Evolutionary conservation across 53 echinoderm and acorn worm genomes (phyloP).

Genomic region (Henricia sp.): DNA sequence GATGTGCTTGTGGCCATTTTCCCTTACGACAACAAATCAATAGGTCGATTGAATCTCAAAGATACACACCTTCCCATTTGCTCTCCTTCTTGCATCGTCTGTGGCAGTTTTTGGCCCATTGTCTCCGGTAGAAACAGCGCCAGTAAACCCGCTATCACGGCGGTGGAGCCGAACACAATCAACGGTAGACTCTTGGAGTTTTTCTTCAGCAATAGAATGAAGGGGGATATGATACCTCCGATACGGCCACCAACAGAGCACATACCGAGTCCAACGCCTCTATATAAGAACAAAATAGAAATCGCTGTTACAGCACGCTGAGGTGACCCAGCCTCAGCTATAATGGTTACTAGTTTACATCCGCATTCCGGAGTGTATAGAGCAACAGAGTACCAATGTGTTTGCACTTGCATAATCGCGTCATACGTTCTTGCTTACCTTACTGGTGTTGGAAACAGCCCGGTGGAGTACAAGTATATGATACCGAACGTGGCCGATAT

Average conservation of each 20-base stretch:
- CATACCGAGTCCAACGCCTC: constrained; percentile 81
- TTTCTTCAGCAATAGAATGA: constrained; percentile 51
- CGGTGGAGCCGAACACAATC: constrained; percentile 62
- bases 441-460: constrained; percentile 68
- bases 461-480: constrained; percentile 65
- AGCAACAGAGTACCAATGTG: no score
- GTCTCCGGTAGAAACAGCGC: constrained; percentile 76
- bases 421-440: constrained; percentile 28
- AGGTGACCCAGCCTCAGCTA: no score
- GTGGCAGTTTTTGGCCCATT: constrained; percentile 68
- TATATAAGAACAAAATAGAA: constrained; percentile 28
- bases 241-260: constrained; percentile 78
- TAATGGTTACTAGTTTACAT: constrained; percentile 33
- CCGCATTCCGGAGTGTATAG: not conserved
- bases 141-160: constrained; percentile 68
- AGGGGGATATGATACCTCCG: constrained; percentile 79
- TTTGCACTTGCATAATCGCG: no score
- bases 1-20: no score
- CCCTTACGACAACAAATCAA: not conserved
- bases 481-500: constrained; percentile 67
- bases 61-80: constrained; percentile 64
- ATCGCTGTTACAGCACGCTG: no score
- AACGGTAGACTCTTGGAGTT: constrained; percentile 58
- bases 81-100: constrained; percentile 78
- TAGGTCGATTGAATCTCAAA: not conserved